Evolutionary conservation across 1,140 invertebrate species (phyloP).

Genomic region (Platorchestia sp.): DNA sequence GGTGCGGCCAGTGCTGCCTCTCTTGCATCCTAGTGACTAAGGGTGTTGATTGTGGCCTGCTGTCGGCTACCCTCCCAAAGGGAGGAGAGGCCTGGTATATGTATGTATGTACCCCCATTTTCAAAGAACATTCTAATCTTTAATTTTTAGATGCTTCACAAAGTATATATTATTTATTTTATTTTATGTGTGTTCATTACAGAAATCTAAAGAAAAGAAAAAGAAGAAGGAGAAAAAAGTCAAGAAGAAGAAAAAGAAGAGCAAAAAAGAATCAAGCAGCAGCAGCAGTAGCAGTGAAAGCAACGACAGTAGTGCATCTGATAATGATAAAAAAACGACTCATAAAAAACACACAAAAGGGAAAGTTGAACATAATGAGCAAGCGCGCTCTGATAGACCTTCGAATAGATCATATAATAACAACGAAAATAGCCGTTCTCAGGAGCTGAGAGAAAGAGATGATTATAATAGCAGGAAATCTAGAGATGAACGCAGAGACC

Average conservation of each 20-base stretch:
- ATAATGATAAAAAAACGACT: neutral
- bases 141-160: no score
- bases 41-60: no score
- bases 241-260: constrained; percentile 33
- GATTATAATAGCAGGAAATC: neutral
- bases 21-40: no score
- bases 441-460: neutral
- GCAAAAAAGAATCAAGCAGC: neutral
- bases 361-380: neutral
- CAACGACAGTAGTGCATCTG: neutral
- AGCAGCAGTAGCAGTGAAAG: neutral
- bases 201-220: constrained; percentile 45
- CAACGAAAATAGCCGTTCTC: neutral
- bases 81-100: no score
- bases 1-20: no score
- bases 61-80: no score
- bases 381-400: neutral
- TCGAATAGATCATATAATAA: neutral
- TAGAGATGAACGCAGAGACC: neutral
- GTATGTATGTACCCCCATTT: no score
- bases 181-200: neutral
- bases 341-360: neutral
- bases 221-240: constrained; percentile 1
- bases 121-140: no score
- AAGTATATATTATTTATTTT: no score